Conservation (phyloP, 2,113 vertebrate species). For the Thinocorus orbignyianus region DNA sequence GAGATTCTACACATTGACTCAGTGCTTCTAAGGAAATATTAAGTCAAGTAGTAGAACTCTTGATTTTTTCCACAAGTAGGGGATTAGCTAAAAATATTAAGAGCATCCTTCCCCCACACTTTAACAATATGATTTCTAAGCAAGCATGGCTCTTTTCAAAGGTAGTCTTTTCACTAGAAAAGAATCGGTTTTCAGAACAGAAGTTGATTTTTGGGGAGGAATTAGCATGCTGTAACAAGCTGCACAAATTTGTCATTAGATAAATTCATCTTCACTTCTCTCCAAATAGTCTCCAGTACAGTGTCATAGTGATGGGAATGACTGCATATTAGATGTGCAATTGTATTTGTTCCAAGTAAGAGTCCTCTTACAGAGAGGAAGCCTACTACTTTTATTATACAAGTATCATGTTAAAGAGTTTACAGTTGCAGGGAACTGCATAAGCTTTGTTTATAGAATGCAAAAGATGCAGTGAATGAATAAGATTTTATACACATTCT, state of each 20-base stretch:
- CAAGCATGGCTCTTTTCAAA: neutral
- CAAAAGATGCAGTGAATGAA: neutral
- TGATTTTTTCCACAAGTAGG: neutral
- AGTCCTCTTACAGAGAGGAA: neutral
- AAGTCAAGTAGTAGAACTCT: neutral
- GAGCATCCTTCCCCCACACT: neutral
- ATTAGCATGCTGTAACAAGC: neutral
- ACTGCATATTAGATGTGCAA: fast-evolving
- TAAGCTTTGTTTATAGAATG: neutral
- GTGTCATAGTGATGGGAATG: neutral
- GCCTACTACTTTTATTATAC: neutral
- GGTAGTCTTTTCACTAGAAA: neutral
- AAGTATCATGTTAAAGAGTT: neutral
- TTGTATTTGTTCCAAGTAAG: neutral
- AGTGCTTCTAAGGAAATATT: neutral
- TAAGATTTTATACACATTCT: neutral
- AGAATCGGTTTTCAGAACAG: neutral
- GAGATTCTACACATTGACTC: neutral
- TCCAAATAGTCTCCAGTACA: neutral
- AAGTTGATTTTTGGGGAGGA: neutral
- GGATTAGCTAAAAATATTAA: neutral
- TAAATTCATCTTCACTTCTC: neutral
- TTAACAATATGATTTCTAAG: neutral
- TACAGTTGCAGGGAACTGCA: neutral
- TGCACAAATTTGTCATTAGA: neutral